phyloP scores from a whole-genome alignment of 1,140 invertebrate species.

The Lepidurus arcticus region DNA sequence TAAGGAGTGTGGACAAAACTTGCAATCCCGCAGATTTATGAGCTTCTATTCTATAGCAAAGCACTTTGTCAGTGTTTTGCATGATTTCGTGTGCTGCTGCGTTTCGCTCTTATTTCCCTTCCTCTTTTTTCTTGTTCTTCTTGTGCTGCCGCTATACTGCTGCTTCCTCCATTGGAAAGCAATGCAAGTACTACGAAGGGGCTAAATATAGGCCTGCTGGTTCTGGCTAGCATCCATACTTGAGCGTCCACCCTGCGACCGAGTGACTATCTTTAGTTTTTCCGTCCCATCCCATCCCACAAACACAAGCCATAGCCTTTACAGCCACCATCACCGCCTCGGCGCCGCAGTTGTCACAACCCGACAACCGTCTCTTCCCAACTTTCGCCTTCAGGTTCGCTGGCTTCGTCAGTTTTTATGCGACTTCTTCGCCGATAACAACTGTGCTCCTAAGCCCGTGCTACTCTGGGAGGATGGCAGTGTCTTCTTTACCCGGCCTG shows the following conservation, averaged over 20 bases:
- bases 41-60: background rate
- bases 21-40: background rate
- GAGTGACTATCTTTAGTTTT: conserved; percentile 22
- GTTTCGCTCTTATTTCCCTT: background rate
- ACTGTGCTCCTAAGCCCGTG: background rate
- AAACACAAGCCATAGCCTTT: conserved; percentile 14
- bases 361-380: background rate
- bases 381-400: background rate
- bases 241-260: conserved; percentile 8
- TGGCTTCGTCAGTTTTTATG: conserved; percentile 19
- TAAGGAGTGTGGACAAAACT: conserved; percentile 2
- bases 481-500: background rate
- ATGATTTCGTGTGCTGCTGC: background rate
- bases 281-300: background rate
- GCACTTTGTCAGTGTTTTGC: conserved; percentile 1
- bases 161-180: background rate
- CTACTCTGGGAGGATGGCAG: background rate
- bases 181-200: conserved; percentile 4
- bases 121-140: background rate
- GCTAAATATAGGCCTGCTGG: conserved; percentile 18
- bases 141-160: background rate
- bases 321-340: conserved; percentile 12
- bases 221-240: conserved; percentile 15
- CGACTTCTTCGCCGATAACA: conserved; percentile 5
- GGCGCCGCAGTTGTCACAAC: conserved; percentile 20